These are phyloP conservation scores for Lordiphosa stackelbergi DNA, from an alignment of 1,140 invertebrate genomes.

Conservation along the genomic window DNA sequence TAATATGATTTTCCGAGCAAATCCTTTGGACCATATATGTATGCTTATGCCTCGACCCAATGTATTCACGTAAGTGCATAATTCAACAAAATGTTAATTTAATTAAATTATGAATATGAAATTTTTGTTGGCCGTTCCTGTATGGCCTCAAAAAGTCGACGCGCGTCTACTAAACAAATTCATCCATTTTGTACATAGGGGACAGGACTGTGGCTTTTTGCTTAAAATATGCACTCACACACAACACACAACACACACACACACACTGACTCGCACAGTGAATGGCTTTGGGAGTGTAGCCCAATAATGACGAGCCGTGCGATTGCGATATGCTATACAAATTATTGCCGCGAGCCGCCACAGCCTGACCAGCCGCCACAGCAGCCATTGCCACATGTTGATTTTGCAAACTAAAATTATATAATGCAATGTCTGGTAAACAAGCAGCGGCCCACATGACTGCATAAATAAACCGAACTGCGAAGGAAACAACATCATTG, in stretches of 20 bases:
- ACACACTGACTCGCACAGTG: constrained; percentile 2
- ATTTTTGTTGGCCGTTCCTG: constrained; percentile 42
- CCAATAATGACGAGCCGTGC: constrained; percentile 29
- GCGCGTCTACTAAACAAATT: constrained; percentile 62
- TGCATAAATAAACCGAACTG: constrained; percentile 52
- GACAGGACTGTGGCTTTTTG: constrained; percentile 6
- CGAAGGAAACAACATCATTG: constrained; percentile 67
- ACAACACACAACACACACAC: constrained; percentile 6
- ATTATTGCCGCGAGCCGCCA: constrained; percentile 17
- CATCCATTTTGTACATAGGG: constrained; percentile 53
- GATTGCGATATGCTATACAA: constrained; percentile 31
- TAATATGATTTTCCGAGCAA: constrained; percentile 20
- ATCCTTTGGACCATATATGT: constrained; percentile 37
- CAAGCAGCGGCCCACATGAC: constrained; percentile 43
- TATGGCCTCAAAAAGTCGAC: constrained; percentile 51
- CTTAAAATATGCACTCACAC: constrained; percentile 25
- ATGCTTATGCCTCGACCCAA: constrained; percentile 31
- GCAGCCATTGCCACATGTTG: constrained; percentile 54
- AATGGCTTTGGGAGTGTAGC: constrained; percentile 23
- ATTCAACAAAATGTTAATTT: constrained; percentile 72
- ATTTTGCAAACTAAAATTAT: constrained; percentile 66
- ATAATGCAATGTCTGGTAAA: constrained; percentile 66
- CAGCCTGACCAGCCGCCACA: constrained; percentile 4
- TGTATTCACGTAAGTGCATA: constrained; percentile 52
- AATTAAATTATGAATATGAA: constrained; percentile 71